A percentile compares a stretch with the other conserved stretches of the same genome.
Evolutionary conservation across 2,797 vertebrate genomes (phyloP).

Genomic region (Eidolon dupreanum): DNA sequence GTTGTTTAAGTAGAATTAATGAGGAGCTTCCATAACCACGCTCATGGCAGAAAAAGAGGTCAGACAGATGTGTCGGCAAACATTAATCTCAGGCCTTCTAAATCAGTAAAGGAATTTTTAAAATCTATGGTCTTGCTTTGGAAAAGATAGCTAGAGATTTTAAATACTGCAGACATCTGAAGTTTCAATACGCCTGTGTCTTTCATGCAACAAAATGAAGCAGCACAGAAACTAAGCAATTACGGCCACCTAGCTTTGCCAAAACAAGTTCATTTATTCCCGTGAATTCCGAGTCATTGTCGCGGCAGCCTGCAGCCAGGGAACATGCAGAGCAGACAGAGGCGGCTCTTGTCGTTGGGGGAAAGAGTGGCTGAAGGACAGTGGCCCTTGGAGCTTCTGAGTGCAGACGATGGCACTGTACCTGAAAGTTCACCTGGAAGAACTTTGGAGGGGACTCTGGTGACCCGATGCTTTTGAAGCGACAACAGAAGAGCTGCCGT

Average conservation of each 20-base stretch:
- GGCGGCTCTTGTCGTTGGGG: rapidly evolving
- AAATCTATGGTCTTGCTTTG: neutral
- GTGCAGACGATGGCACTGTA: no score
- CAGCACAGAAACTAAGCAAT: neutral
- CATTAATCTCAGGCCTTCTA: neutral
- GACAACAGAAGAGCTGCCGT: neutral
- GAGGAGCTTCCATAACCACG: neutral
- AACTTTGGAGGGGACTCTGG: neutral
- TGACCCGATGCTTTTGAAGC: neutral
- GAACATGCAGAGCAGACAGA: rapidly evolving
- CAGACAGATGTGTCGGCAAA: neutral
- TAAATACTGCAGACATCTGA: neutral
- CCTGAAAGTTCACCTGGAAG: rapidly evolving
- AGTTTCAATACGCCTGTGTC: neutral
- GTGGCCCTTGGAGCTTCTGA: rapidly evolving
- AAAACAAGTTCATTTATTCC: neutral
- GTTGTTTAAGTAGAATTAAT: neutral
- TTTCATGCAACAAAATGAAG: neutral
- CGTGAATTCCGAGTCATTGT: neutral
- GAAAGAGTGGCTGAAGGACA: neutral
- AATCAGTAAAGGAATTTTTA: neutral
- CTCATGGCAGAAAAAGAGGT: neutral
- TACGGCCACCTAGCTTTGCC: neutral
- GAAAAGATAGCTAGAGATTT: neutral
- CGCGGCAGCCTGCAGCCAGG: neutral